These are phyloP conservation scores for Smithornis capensis DNA, from an alignment of 2,113 vertebrate species.

Conservation along the genomic window DNA sequence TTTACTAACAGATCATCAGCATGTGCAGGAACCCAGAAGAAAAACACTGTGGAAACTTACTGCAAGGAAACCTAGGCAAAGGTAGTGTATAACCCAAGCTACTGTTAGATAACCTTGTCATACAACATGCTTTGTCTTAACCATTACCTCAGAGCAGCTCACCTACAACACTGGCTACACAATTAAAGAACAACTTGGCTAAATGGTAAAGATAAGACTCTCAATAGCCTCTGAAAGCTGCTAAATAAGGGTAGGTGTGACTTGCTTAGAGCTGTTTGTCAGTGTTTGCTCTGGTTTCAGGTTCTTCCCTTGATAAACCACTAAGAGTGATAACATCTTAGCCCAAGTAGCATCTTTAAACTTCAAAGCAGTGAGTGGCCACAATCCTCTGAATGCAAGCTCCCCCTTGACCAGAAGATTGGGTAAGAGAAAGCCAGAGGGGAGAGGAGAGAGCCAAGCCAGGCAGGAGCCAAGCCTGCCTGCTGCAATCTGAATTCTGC, in stretches of 20 bases:
- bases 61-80: background rate
- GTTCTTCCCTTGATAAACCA: background rate
- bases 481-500: background rate
- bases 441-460: background rate
- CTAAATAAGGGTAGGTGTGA: background rate
- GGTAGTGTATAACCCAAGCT: fast-evolving
- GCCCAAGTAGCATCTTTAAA: background rate
- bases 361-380: background rate
- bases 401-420: background rate
- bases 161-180: background rate
- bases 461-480: background rate
- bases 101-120: background rate
- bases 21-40: background rate
- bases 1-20: background rate
- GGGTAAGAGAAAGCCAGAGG: background rate
- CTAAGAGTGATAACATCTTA: background rate
- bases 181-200: background rate
- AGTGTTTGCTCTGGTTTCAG: background rate
- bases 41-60: background rate
- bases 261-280: background rate
- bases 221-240: background rate
- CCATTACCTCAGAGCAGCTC: background rate
- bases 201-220: background rate
- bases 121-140: background rate
- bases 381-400: background rate